A percentile compares a stretch with the other conserved stretches of the same genome.
Conservation (phyloP, 2,888 invertebrate species). For the Digitonthophagus gazella region DNA sequence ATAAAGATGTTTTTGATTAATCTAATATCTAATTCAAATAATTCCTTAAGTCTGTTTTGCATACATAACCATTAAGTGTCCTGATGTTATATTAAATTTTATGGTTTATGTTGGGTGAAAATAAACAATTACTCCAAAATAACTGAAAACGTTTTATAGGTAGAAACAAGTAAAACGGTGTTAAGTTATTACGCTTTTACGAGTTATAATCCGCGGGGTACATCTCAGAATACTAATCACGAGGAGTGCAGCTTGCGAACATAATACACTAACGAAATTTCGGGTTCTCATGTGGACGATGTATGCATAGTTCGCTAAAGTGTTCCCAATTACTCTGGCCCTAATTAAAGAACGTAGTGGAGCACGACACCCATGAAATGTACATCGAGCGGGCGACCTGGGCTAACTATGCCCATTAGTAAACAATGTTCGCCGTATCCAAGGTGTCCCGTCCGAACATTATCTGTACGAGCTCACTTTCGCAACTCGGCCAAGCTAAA, state of each 20-base stretch:
- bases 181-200: too few relatives aligned
- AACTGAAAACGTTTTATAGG: too few relatives aligned
- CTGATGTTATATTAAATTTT: too few relatives aligned
- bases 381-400: neutral
- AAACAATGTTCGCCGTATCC: constrained; percentile 4
- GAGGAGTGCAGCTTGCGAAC: neutral
- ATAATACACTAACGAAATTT: neutral
- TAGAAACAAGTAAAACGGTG: too few relatives aligned
- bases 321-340: neutral
- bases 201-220: too few relatives aligned
- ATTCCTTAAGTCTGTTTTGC: too few relatives aligned
- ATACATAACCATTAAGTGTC: too few relatives aligned
- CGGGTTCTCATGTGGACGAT: too few relatives aligned
- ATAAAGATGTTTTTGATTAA: too few relatives aligned
- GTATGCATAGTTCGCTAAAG: neutral
- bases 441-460: constrained; percentile 11
- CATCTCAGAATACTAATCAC: neutral
- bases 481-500: neutral
- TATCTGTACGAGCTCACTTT: constrained; percentile 13
- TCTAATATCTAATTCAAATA: too few relatives aligned
- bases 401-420: constrained; percentile 12
- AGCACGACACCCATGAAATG: neutral
- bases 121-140: too few relatives aligned
- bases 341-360: neutral
- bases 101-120: too few relatives aligned